These are phyloP conservation scores for Rallus crepitans DNA, from an alignment of 2,797 vertebrate genomes.

Conservation along the genomic window DNA sequence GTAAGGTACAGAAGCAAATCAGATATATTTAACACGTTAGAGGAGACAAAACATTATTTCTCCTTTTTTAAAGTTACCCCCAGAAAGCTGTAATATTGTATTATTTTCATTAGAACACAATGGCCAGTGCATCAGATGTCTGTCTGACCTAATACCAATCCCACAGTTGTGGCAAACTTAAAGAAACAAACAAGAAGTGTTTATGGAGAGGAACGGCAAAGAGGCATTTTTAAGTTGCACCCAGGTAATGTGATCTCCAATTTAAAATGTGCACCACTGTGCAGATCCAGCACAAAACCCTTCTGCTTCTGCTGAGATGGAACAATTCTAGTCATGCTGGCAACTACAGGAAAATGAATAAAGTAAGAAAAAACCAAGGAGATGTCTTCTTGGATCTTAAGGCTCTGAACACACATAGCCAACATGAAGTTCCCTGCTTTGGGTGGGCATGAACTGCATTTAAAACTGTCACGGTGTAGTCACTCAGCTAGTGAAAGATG, in stretches of 20 bases:
- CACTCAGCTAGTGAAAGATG: background rate
- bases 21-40: background rate
- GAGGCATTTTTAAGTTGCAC: background rate
- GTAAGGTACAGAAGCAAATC: background rate
- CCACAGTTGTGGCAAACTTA: background rate
- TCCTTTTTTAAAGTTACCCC: background rate
- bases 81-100: background rate
- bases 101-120: background rate
- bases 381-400: background rate
- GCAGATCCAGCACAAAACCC: background rate
- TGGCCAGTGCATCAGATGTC: background rate
- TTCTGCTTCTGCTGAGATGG: background rate
- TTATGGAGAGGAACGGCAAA: background rate
- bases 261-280: background rate
- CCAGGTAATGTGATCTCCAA: background rate
- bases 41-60: background rate
- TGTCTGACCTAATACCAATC: background rate
- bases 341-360: background rate
- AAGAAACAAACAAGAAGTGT: constrained; percentile 2
- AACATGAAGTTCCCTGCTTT: background rate
- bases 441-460: background rate
- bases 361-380: background rate
- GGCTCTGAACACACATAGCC: background rate
- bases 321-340: background rate
- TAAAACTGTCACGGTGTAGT: background rate